phyloP scores from a whole-genome alignment of 2,113 vertebrate species.

The Motacilla tschutschensis region DNA sequence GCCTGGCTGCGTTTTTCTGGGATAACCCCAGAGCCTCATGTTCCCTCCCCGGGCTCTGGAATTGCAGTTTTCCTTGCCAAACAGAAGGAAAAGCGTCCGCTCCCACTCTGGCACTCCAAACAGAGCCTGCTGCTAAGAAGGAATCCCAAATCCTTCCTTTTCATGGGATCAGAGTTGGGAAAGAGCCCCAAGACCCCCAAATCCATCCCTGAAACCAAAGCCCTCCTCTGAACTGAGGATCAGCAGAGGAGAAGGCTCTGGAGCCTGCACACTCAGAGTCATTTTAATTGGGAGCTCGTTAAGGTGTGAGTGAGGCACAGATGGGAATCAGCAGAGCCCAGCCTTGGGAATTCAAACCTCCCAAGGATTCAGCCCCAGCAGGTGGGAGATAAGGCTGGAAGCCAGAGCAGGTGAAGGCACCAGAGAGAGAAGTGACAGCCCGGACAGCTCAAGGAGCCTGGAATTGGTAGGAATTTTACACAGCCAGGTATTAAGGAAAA shows the following conservation, averaged over 20 bases:
- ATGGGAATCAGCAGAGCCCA: accelerated
- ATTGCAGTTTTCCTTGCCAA: not conserved
- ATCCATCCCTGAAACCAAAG: not conserved
- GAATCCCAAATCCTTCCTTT: not conserved
- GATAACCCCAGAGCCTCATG: not conserved
- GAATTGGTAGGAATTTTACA: not conserved
- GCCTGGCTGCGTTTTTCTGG: not conserved
- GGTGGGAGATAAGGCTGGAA: not conserved
- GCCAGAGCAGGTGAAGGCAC: not conserved
- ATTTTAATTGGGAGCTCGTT: not conserved
- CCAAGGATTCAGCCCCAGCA: not conserved
- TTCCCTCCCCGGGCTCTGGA: not conserved
- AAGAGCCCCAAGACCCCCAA: not conserved
- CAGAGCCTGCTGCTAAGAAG: not conserved
- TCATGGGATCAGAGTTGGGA: accelerated
- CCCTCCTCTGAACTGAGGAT: accelerated
- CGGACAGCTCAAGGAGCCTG: not conserved
- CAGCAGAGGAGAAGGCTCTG: accelerated
- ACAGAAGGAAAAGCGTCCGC: accelerated
- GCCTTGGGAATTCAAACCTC: not conserved
- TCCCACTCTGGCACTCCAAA: not conserved
- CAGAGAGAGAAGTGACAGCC: accelerated
- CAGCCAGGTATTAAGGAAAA: accelerated
- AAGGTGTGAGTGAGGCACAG: not conserved
- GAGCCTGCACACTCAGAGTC: accelerated